These are phyloP conservation scores for Cheilosia scutellata DNA, from an alignment of 2,888 invertebrate genomes.

Conservation along the genomic window DNA sequence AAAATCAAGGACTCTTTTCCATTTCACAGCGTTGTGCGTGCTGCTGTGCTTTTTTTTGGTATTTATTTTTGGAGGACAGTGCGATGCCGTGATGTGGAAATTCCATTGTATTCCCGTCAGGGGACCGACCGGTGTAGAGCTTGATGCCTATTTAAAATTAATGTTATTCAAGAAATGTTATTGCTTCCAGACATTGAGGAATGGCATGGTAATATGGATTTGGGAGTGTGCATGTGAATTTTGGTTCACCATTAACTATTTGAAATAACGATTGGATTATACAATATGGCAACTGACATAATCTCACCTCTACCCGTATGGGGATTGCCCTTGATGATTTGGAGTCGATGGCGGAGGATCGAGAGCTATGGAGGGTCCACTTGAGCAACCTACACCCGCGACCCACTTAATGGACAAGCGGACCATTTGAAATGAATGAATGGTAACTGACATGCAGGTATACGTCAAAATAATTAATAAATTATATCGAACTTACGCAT, in stretches of 20 bases:
- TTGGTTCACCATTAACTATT: background rate
- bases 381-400: too few species aligned
- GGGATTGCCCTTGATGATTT: too few species aligned
- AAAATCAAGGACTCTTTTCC: slow-evolving; percentile 2
- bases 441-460: too few species aligned
- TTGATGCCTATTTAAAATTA: background rate
- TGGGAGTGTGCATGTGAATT: background rate
- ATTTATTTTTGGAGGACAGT: background rate
- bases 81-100: background rate
- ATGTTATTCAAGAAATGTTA: slow-evolving; percentile 2
- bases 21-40: background rate
- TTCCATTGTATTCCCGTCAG: background rate
- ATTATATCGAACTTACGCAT: accelerated
- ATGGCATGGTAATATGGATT: background rate
- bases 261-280: background rate
- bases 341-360: too few species aligned
- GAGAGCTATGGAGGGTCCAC: too few species aligned
- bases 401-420: too few species aligned
- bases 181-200: background rate
- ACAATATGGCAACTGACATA: too few species aligned
- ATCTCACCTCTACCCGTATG: too few species aligned
- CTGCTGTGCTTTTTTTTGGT: background rate
- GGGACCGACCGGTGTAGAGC: background rate
- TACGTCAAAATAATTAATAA: too few species aligned
- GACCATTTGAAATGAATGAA: too few species aligned